phyloP scores from a whole-genome alignment of 1,140 invertebrate species.

The Drosophila carrolli region DNA sequence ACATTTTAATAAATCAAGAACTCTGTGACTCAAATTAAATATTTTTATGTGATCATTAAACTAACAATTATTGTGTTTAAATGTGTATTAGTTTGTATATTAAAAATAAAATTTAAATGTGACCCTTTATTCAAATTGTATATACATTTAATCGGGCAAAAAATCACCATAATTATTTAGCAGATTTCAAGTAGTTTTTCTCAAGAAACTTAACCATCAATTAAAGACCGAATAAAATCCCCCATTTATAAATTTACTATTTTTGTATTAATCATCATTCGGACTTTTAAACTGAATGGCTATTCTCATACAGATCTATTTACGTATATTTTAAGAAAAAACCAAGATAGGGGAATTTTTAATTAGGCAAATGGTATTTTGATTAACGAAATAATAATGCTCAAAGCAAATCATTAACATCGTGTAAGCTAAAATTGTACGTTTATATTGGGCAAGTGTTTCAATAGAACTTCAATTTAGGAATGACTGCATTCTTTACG shows the following conservation, averaged over 20 bases:
- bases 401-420: constrained; percentile 54
- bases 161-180: not conserved
- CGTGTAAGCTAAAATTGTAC: constrained; percentile 44
- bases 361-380: constrained; percentile 71
- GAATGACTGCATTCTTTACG: constrained; percentile 61
- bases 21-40: not conserved
- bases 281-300: not conserved
- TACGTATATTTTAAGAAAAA: constrained; percentile 36
- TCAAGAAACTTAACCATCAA: not conserved
- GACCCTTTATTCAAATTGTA: too few relatives aligned
- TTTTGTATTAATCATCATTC: not conserved
- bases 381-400: constrained; percentile 64
- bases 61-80: too few relatives aligned
- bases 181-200: not conserved
- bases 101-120: too few relatives aligned
- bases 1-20: constrained; percentile 9
- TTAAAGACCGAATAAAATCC: not conserved
- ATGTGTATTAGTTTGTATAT: too few relatives aligned
- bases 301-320: constrained; percentile 17
- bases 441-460: constrained; percentile 27
- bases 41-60: too few relatives aligned
- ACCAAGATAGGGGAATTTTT: constrained; percentile 55
- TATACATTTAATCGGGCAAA: too few relatives aligned
- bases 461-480: constrained; percentile 44
- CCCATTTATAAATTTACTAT: not conserved